phyloP scores from a whole-genome alignment of 1,140 invertebrate species.

The Triops cancriformis region DNA sequence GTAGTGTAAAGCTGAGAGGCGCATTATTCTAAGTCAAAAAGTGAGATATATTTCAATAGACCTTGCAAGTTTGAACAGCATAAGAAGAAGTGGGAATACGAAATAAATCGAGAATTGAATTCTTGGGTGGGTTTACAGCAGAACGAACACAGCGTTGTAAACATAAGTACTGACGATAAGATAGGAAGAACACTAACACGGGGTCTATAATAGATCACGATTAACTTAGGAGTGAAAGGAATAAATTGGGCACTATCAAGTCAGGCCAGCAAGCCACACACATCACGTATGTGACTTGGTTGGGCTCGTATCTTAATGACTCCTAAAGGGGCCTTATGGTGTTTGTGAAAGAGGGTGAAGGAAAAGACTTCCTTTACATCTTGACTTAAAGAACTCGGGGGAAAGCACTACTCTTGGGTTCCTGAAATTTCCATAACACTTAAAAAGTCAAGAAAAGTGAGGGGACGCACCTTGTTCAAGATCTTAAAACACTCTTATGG shows the following conservation, averaged over 20 bases:
- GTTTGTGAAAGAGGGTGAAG: not conserved
- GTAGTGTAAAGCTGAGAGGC: no score
- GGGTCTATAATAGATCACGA: not conserved
- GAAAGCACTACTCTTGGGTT: not conserved
- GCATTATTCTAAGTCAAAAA: no score
- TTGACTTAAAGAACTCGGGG: not conserved
- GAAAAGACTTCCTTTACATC: not conserved
- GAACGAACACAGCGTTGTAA: not conserved
- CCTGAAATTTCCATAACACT: conserved; percentile 3
- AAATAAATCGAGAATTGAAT: not conserved
- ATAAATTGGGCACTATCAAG: not conserved
- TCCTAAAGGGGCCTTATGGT: conserved; percentile 5
- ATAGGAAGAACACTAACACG: not conserved
- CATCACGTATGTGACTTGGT: not conserved
- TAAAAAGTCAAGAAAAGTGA: not conserved
- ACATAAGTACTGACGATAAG: not conserved
- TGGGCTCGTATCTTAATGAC: conserved; percentile 5
- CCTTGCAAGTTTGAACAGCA: not conserved
- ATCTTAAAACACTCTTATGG: no score
- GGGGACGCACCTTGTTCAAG: not conserved
- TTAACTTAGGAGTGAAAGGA: not conserved
- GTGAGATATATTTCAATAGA: no score
- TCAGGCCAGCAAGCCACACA: not conserved
- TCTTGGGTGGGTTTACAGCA: not conserved
- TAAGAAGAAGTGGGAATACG: not conserved